A percentile compares a stretch with the other conserved stretches of the same genome.
Evolutionary conservation across 2,113 vertebrate genomes (phyloP).

Genomic region (Psittacula cyanocephala): DNA sequence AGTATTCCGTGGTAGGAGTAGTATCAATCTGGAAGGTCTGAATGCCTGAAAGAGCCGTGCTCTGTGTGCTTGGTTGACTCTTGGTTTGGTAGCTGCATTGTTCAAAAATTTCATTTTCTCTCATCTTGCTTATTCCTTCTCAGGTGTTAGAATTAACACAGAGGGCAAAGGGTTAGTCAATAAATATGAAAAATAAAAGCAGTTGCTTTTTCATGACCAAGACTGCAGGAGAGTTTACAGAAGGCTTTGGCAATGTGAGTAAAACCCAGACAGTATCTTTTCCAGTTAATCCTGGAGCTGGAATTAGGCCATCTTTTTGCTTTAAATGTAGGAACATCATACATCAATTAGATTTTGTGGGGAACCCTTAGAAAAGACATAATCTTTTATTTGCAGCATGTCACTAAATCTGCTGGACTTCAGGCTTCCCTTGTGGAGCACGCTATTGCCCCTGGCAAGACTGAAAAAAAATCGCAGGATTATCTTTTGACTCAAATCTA

Average conservation of each 20-base stretch:
- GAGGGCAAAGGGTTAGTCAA: neutral
- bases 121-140: neutral
- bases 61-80: neutral
- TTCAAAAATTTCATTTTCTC: neutral
- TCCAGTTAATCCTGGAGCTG: neutral
- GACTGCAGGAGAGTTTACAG: neutral
- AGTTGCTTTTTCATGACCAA: neutral
- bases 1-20: neutral
- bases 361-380: neutral
- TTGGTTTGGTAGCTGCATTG: neutral
- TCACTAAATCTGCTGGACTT: neutral
- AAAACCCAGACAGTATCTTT: neutral
- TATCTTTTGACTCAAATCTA: neutral
- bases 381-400: neutral
- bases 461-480: neutral
- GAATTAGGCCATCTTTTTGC: neutral
- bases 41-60: neutral
- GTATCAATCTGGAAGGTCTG: neutral
- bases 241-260: neutral
- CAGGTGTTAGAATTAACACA: neutral
- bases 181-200: neutral
- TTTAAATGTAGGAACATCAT: neutral
- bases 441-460: fast-evolving
- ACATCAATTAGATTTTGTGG: neutral
- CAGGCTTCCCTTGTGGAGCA: neutral